These are phyloP conservation scores for Hirtodrosophila histrioides DNA, from an alignment of 2,888 invertebrate genomes.

Conservation along the genomic window DNA sequence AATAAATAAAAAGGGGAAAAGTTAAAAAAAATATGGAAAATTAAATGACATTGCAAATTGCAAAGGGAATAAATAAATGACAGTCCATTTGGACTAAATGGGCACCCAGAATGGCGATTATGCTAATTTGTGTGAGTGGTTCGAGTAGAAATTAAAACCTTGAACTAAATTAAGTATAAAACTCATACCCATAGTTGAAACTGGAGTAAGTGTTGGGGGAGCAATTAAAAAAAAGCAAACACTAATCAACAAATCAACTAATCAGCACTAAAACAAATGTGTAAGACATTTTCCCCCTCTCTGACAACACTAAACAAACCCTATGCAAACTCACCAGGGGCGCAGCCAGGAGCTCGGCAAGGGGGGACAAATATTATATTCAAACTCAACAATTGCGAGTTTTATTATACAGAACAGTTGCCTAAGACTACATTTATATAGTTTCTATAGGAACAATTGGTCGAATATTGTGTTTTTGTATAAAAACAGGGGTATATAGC, in stretches of 20 bases:
- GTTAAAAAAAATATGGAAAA: constrained; percentile 36
- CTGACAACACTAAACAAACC: too few relatives aligned
- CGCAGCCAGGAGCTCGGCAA: too few relatives aligned
- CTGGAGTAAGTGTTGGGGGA: constrained; percentile 19
- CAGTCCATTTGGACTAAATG: constrained; percentile 60
- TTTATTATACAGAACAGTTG: too few relatives aligned
- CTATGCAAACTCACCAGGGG: too few relatives aligned
- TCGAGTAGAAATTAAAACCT: constrained; percentile 24
- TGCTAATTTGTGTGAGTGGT: constrained; percentile 58
- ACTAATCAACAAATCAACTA: constrained; percentile 38
- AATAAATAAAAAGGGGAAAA: background rate
- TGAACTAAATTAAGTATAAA: constrained; percentile 20
- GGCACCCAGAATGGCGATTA: constrained; percentile 47
- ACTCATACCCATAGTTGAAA: constrained; percentile 1
- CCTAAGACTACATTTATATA: too few relatives aligned
- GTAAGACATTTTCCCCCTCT: background rate
- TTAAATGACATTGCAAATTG: constrained; percentile 70
- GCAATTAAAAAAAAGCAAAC: constrained; percentile 34
- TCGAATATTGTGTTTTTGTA: too few relatives aligned
- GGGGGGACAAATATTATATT: too few relatives aligned
- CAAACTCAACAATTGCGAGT: too few relatives aligned
- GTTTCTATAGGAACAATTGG: too few relatives aligned
- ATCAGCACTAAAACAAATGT: constrained; percentile 31
- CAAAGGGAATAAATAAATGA: constrained; percentile 71
- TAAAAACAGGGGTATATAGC: too few relatives aligned